Evolutionary conservation across 2,797 vertebrate species (phyloP), one percentile per base, ranked within the genome.

Genomic region (Pelochelys cantorii): DNA sequence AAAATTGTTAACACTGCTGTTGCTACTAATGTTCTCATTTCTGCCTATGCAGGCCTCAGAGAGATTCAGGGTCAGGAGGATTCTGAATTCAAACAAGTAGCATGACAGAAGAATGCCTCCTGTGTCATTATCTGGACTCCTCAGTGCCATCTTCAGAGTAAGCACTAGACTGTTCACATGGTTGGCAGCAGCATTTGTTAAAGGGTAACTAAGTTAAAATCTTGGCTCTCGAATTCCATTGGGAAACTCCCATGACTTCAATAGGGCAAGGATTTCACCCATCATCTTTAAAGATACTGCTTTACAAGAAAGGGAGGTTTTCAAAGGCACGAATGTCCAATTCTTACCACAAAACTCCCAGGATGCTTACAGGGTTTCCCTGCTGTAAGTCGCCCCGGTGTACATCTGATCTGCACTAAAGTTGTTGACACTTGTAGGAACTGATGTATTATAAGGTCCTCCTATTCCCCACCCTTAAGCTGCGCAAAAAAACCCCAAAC

Each of bases 21-120:
- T 90, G 48, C 81, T 60, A 68, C 81, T n/a, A 9, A 1, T 59
- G 29, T 48, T 88, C 53, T 29, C 29, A 10, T 0, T 88, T 62
- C 60, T 62, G 29, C 60, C 29, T 31, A 6, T 62, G 27, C 60
- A 62, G 13, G n/a, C 34, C 22, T 18, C 34, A 23, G 34, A 71
- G 20, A 71, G 22, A 22, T 18, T 7, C 65, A 71, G 20, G 7
- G 0, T 3, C n/a, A 52, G 48, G 5, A 65, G 53, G 77, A 93
- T 80, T 14, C 15, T 0, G 2, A 89, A 31, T 3, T 53, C 17
- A 25, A 79, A 84, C 84, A 11, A 65, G 7, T 48, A 86, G 65
- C n/a, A 12, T 0, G 0, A 78, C 42, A 11, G 37, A 1, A 56
- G 27, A 91, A 55, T 13, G 18, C 0, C 15, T 1, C 18, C 60